These are phyloP conservation scores for Microctonus hyperodae DNA, from an alignment of 2,888 invertebrate genomes.

Conservation along the genomic window DNA sequence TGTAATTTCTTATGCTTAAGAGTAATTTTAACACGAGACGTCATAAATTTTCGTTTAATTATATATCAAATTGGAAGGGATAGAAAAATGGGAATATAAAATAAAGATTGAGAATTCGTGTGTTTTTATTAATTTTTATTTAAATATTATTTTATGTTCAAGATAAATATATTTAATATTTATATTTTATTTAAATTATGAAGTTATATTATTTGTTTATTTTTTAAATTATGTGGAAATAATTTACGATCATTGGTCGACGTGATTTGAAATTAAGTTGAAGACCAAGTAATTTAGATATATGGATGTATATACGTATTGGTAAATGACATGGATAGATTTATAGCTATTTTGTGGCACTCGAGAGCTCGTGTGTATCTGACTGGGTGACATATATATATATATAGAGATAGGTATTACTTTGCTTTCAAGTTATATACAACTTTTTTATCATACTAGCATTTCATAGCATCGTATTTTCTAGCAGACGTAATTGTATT, in stretches of 20 bases:
- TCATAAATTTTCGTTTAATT: background rate
- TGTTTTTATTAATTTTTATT: background rate
- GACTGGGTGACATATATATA: too few species aligned
- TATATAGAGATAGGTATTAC: conserved; percentile 26
- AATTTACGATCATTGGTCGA: conserved; percentile 27
- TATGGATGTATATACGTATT: conserved; percentile 32
- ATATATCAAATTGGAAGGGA: background rate
- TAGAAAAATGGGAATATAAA: background rate
- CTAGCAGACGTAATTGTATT: conserved; percentile 26
- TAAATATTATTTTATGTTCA: too few species aligned
- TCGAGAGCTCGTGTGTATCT: conserved; percentile 24
- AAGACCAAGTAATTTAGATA: conserved; percentile 32
- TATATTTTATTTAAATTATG: too few species aligned
- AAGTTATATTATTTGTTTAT: too few species aligned
- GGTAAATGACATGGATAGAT: conserved; percentile 37
- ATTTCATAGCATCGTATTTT: conserved; percentile 30
- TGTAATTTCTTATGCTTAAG: conserved; percentile 21
- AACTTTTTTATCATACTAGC: conserved; percentile 30
- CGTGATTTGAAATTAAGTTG: conserved; percentile 24
- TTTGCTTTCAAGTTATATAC: background rate
- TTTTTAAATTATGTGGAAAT: conserved; percentile 23
- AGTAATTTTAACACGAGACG: conserved; percentile 12
- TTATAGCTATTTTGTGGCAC: conserved; percentile 35
- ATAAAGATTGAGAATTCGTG: background rate
- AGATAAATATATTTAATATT: too few species aligned